Evolutionary conservation across 2,888 invertebrate species (phyloP).

Genomic region (Pimpla rufipes): DNA sequence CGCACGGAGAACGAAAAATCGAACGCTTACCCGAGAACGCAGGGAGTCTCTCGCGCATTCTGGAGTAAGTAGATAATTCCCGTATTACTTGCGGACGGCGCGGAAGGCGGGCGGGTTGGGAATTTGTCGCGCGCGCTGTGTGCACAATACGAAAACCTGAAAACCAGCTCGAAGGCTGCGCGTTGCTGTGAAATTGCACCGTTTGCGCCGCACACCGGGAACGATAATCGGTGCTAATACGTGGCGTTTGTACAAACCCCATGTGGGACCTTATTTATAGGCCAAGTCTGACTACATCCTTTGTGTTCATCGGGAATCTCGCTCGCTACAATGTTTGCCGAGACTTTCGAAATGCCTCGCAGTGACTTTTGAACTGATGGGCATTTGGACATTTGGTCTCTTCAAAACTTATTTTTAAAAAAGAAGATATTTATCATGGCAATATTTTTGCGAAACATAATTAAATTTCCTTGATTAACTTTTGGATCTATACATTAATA

Average conservation of each 20-base stretch:
- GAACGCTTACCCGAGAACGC: conserved; percentile 68
- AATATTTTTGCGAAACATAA: no score
- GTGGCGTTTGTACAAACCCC: conserved; percentile 56
- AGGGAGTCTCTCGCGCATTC: conserved; percentile 73
- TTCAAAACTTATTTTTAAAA: no score
- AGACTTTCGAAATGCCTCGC: not conserved
- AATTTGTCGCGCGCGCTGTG: conserved; percentile 71
- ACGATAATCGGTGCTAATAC: conserved; percentile 75
- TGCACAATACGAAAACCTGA: conserved; percentile 13
- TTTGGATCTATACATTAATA: no score
- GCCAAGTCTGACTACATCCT: conserved; percentile 21
- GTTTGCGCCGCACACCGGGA: conserved; percentile 35
- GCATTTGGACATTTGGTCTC: no score
- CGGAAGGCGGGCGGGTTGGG: conserved; percentile 63
- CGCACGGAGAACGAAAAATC: no score
- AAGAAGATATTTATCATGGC: no score
- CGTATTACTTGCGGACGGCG: conserved; percentile 67
- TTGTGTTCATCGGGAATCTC: conserved; percentile 26
- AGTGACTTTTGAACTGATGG: no score
- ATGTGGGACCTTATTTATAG: conserved; percentile 70
- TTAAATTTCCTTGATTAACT: no score
- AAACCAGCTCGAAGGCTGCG: conserved; percentile 43
- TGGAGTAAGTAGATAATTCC: conserved; percentile 81
- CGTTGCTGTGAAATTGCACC: conserved; percentile 59
- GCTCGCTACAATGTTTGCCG: not conserved